These are phyloP conservation scores for Clarias laeviceps DNA, from an alignment of 2,797 vertebrate species.

Conservation along the genomic window DNA sequence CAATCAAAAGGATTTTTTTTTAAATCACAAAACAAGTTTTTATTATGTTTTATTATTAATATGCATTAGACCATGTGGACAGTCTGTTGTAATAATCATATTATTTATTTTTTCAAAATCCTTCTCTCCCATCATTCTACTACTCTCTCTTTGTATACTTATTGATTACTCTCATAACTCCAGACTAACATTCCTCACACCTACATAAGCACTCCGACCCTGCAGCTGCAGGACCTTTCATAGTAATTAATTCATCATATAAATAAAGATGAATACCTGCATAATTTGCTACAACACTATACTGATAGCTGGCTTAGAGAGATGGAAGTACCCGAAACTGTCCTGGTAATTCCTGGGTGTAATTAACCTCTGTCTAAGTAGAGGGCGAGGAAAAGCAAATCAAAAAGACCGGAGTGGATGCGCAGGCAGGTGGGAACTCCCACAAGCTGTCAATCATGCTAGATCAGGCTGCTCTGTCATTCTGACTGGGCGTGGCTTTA, in stretches of 20 bases:
- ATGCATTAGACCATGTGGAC: not conserved
- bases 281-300: not conserved
- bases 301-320: too few species aligned
- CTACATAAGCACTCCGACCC: not conserved
- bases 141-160: not conserved
- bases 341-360: not conserved
- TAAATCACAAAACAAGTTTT: not conserved
- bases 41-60: not conserved
- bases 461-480: not conserved
- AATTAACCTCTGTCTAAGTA: not conserved
- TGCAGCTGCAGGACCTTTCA: not conserved
- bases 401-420: not conserved
- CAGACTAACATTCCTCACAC: not conserved
- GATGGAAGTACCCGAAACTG: not conserved
- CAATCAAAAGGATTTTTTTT: not conserved
- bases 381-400: not conserved
- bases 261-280: not conserved
- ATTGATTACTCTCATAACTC: not conserved
- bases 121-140: not conserved
- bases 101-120: not conserved
- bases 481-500: constrained; percentile 9
- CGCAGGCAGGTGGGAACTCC: not conserved
- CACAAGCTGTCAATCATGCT: constrained; percentile 43
- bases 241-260: too few species aligned
- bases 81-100: not conserved